Conservation (phyloP, 2,888 invertebrate species). For the Xanthorhoe designata region DNA sequence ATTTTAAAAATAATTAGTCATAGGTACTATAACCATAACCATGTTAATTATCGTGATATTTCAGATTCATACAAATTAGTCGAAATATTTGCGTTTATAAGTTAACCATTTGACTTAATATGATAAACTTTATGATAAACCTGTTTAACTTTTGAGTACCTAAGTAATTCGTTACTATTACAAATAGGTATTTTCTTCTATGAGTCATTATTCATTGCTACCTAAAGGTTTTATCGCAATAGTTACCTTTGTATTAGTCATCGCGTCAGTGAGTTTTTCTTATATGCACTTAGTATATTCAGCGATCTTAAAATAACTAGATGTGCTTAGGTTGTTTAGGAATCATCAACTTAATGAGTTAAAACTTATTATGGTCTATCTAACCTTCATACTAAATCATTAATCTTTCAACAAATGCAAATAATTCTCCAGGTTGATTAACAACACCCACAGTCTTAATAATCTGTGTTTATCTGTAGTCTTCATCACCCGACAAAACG, state of each 20-base stretch:
- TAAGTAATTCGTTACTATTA: background rate
- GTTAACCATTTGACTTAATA: constrained; percentile 6
- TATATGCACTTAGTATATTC: background rate
- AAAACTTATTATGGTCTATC: background rate
- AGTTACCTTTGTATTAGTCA: background rate
- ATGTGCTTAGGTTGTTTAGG: background rate
- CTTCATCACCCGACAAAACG: constrained; percentile 46
- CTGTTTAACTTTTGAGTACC: background rate
- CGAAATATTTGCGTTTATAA: constrained; percentile 3
- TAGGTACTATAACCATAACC: background rate
- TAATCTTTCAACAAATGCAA: background rate
- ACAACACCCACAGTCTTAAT: constrained; percentile 16
- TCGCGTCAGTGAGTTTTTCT: background rate
- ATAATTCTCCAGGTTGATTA: constrained; percentile 10
- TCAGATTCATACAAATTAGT: background rate
- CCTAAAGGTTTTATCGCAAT: background rate
- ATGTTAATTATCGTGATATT: constrained; percentile 1
- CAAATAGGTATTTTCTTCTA: background rate
- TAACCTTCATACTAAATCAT: background rate
- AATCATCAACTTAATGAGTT: background rate
- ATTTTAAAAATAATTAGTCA: background rate
- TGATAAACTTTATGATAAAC: background rate
- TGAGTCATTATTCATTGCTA: background rate
- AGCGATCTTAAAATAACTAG: background rate
- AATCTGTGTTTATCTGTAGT: constrained; percentile 27